These are phyloP conservation scores for Leptura quadrifasciata DNA, from an alignment of 2,888 invertebrate genomes.

Conservation along the genomic window DNA sequence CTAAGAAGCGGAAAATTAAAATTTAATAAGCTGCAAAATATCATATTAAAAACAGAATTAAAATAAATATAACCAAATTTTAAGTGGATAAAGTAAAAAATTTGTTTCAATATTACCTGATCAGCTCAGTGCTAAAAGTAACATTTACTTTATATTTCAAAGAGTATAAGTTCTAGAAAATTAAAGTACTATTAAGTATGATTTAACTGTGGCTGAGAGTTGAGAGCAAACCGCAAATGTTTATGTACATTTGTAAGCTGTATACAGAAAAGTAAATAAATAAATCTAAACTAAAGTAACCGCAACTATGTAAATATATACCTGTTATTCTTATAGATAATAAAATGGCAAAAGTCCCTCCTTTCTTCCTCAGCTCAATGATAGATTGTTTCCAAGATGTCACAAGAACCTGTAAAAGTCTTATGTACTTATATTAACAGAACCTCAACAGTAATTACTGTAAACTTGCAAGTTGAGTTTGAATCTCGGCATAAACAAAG, in stretches of 20 bases:
- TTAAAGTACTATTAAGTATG: background rate
- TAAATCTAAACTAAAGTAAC: background rate
- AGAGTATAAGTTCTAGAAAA: no score
- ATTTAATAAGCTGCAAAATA: no score
- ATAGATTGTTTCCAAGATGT: background rate
- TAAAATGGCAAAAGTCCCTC: background rate
- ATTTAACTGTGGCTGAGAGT: background rate
- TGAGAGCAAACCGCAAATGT: background rate
- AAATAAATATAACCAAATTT: no score
- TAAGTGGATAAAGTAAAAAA: no score
- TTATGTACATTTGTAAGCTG: background rate
- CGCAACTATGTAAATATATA: background rate
- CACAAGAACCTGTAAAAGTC: background rate
- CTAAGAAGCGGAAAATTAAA: no score
- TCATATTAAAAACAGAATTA: no score
- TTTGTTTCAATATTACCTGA: no score
- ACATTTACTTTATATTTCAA: no score
- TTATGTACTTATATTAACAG: background rate
- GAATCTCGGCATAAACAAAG: conserved; percentile 24
- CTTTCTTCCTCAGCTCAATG: background rate
- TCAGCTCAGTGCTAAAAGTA: no score
- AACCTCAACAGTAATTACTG: background rate
- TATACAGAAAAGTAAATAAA: background rate
- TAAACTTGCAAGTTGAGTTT: conserved; percentile 5
- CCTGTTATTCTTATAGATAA: background rate